A percentile compares a stretch with the other conserved stretches of the same genome.
Evolutionary conservation across 2,113 vertebrate genomes (phyloP).

Genomic region (Trogon surrucura): DNA sequence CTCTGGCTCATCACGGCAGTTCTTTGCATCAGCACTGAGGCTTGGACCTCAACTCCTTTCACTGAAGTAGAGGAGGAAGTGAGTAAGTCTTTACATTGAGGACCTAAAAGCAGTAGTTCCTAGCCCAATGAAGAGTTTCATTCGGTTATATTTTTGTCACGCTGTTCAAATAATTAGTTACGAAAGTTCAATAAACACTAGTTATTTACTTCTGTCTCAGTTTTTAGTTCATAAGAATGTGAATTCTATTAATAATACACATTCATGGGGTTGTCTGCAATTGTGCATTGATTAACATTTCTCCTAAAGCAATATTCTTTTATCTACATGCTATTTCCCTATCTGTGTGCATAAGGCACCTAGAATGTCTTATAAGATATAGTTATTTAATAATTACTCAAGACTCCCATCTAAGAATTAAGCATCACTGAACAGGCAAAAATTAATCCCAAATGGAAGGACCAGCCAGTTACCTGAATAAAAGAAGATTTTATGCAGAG

Average conservation of each 20-base stretch:
- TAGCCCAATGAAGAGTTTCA: background rate
- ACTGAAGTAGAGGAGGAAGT: background rate
- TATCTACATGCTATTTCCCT: conserved; percentile 27
- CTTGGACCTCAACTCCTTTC: background rate
- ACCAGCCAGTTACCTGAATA: background rate
- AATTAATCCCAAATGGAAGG: background rate
- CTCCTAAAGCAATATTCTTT: conserved; percentile 51
- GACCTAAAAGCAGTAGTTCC: background rate
- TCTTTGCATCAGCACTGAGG: background rate
- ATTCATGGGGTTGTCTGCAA: conserved; percentile 32
- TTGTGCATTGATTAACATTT: conserved; percentile 58
- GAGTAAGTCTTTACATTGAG: background rate
- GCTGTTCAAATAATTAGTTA: conserved; percentile 41
- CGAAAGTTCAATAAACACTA: background rate
- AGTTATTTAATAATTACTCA: conserved; percentile 46
- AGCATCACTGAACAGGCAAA: background rate
- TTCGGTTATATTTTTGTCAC: background rate
- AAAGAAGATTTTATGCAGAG: background rate
- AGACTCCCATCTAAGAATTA: background rate
- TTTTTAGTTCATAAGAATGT: conserved; percentile 46
- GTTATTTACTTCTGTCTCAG: conserved; percentile 54
- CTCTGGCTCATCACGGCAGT: background rate
- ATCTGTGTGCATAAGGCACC: conserved; percentile 48
- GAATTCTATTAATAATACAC: conserved; percentile 68
- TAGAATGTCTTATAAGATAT: background rate